Percentiles rank a stretch among this genome's conserved stretches.
phyloP scores from a whole-genome alignment of 2,797 vertebrate genomes.

The Rousettus madagascariensis region DNA sequence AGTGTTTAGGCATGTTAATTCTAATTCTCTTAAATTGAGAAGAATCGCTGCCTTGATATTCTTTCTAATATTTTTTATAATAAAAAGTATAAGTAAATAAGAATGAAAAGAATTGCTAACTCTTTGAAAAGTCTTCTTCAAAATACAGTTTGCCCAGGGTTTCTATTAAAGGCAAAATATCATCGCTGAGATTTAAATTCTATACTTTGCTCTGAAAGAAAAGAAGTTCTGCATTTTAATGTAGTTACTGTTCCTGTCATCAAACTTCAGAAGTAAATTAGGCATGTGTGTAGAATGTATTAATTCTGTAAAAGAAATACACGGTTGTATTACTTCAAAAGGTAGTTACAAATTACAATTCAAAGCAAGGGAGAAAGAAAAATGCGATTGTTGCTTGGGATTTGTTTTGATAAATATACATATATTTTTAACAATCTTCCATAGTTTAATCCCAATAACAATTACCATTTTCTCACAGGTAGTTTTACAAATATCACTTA shows the following conservation, averaged over 20 bases:
- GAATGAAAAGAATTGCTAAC: background rate
- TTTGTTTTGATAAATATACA: constrained; percentile 26
- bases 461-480: background rate
- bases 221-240: background rate
- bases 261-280: constrained; percentile 35
- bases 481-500: background rate
- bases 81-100: background rate
- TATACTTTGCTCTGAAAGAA: background rate
- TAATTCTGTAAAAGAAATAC: constrained; percentile 64
- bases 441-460: background rate
- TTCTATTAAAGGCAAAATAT: background rate
- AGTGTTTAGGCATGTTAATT: background rate
- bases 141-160: background rate
- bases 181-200: background rate
- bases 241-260: constrained; percentile 39
- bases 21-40: background rate
- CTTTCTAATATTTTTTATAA: background rate
- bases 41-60: background rate
- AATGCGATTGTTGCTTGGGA: background rate
- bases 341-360: constrained; percentile 36
- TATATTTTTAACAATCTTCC: background rate
- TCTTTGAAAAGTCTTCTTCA: background rate
- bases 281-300: constrained; percentile 14
- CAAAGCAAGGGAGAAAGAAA: background rate
- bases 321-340: constrained; percentile 34